Percentiles rank a stretch among this genome's conserved stretches.
phyloP scores from a whole-genome alignment of 2,797 vertebrate species.

The Rhinella marina region DNA sequence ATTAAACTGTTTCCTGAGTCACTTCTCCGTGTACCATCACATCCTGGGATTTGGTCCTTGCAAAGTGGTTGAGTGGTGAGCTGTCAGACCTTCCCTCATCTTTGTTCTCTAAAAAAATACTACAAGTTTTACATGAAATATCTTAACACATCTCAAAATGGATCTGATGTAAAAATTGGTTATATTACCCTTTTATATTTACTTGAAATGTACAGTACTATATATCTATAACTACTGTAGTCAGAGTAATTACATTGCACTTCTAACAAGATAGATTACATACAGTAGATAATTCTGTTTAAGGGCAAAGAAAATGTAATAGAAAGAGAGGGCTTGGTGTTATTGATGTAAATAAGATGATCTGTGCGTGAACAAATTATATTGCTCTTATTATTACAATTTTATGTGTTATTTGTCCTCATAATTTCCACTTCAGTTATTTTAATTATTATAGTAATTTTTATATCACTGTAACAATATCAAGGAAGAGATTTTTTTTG shows the following conservation, averaged over 20 bases:
- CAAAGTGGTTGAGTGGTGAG: no score
- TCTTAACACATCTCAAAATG: background rate
- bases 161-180: background rate
- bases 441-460: slow-evolving; percentile 53
- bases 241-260: background rate
- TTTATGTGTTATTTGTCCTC: slow-evolving; percentile 51
- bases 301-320: background rate
- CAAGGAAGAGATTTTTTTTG: slow-evolving; percentile 33
- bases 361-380: slow-evolving; percentile 51
- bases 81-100: no score
- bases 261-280: background rate
- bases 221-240: background rate
- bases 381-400: slow-evolving; percentile 25
- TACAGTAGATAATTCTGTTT: background rate
- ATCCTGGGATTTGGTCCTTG: no score
- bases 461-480: slow-evolving; percentile 17
- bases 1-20: no score
- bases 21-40: no score
- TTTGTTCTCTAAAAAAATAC: background rate
- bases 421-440: slow-evolving; percentile 52
- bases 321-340: background rate
- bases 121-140: background rate
- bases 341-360: slow-evolving; percentile 53
- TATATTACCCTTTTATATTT: background rate
- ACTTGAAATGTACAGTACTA: background rate